Evolutionary conservation across 2,797 vertebrate genomes (phyloP), one percentile per base, ranked within the genome.

Genomic region (Sebastes hubbsi): DNA sequence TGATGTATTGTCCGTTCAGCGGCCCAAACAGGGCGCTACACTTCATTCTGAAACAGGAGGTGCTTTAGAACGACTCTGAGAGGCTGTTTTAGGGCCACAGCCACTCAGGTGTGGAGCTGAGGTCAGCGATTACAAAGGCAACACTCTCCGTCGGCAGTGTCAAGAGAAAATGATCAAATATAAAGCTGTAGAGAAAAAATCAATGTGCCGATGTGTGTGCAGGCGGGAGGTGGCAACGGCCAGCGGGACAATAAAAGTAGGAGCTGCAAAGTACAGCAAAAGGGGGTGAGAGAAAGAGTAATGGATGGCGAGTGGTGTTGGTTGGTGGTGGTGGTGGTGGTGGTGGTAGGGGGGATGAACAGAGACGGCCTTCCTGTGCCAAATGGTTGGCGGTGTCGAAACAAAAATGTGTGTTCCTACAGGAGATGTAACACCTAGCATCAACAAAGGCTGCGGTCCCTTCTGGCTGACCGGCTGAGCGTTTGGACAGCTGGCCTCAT

Each of bases 401-500:
- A 89, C 84, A 74, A 89, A 89, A 89, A 87, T 90, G 87, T 87
- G 88, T 87, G 85, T 80, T 91, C 80, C 83, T 82, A 83, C 83
- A 88, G 88, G 84, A 90, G 87, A 91, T 84, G 87, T 93, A 88
- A 92, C 92, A 94, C 93, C 86, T 88, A 76, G 86, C 75, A 56
- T 82, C 87, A 91, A 93, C 92, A 93, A 94, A 93, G 85, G 74
- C 88, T 84, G 82, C 32, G 38, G 82, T 76, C 87, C 90, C 91
- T 91, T 88, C 92, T 90, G 91, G 87, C 84, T 79, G 85, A 91
- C 63, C 84, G 75, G 88, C 84, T 80, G 83, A 89, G 76, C 87
- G 71, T 94, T 95, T 93, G 91, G 92, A 93, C 94, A 95, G 93
- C 92, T 94, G 94, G 90, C 86, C 87, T 92, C 87, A 88, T 93